Conservation (phyloP, 2,888 invertebrate species). For the Spialia ferax region DNA sequence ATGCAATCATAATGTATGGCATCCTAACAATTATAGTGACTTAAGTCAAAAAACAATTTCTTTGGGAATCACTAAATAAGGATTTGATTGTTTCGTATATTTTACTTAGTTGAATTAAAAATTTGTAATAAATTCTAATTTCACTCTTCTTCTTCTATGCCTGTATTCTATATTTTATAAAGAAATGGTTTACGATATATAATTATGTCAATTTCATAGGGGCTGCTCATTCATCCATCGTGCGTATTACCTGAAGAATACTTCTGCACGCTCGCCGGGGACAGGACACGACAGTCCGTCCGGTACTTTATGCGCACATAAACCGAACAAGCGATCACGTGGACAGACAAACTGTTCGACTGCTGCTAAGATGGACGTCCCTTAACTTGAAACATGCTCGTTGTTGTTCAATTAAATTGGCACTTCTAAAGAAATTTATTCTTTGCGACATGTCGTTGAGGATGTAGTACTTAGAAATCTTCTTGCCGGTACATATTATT, state of each 20-base stretch:
- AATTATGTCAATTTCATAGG: constrained; percentile 19
- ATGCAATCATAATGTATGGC: too few relatives aligned
- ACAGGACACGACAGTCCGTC: constrained; percentile 69
- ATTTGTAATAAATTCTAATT: too few relatives aligned
- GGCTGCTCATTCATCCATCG: constrained; percentile 48
- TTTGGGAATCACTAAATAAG: background rate
- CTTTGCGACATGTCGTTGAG: background rate
- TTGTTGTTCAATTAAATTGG: constrained; percentile 19
- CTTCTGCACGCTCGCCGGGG: constrained; percentile 58
- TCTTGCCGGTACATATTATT: too few relatives aligned
- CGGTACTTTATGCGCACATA: constrained; percentile 77
- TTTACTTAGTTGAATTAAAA: too few relatives aligned
- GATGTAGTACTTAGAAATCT: too few relatives aligned
- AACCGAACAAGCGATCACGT: constrained; percentile 64
- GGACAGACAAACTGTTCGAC: constrained; percentile 43
- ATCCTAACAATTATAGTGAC: too few relatives aligned
- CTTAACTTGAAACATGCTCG: constrained; percentile 10
- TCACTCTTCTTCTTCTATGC: too few relatives aligned
- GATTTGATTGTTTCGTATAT: too few relatives aligned
- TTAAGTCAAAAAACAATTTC: too few relatives aligned
- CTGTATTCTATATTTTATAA: too few relatives aligned
- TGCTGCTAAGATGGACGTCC: constrained; percentile 22
- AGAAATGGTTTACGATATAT: too few relatives aligned
- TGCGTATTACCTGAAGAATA: constrained; percentile 52
- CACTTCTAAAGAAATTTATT: background rate